phyloP scores from a whole-genome alignment of 2,113 vertebrate species.

The Prochilodus magdalenae region DNA sequence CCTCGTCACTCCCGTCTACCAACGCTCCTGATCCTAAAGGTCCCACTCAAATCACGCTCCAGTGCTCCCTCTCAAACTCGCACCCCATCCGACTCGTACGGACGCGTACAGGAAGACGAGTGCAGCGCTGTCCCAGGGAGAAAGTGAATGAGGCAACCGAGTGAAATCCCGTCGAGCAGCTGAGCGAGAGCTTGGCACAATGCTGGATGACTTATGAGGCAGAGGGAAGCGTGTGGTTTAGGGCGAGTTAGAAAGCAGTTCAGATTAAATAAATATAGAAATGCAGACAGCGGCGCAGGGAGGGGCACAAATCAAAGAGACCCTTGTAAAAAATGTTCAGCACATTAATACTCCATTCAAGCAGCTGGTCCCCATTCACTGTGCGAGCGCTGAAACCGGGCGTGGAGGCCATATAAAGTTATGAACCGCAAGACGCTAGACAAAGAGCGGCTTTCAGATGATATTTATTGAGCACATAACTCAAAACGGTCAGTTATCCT shows the following conservation, averaged over 20 bases:
- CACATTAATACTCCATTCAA: slow-evolving; percentile 53
- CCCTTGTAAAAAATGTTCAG: slow-evolving; percentile 43
- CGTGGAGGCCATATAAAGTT: slow-evolving; percentile 47
- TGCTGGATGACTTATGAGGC: slow-evolving; percentile 25
- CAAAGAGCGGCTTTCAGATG: slow-evolving; percentile 41
- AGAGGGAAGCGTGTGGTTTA: slow-evolving; percentile 42
- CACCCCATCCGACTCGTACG: too few relatives aligned
- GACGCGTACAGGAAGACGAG: not conserved
- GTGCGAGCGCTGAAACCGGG: slow-evolving; percentile 42
- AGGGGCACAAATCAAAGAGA: slow-evolving; percentile 49
- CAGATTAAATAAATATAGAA: slow-evolving; percentile 51
- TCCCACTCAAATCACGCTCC: too few relatives aligned
- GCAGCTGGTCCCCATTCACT: slow-evolving; percentile 52
- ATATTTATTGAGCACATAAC: not conserved
- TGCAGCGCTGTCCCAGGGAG: not conserved
- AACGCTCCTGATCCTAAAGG: too few relatives aligned
- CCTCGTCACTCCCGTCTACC: too few relatives aligned
- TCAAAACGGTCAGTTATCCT: not conserved
- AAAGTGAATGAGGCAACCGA: slow-evolving; percentile 10
- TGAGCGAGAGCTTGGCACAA: not conserved
- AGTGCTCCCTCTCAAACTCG: too few relatives aligned
- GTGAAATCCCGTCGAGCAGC: not conserved
- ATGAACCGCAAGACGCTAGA: slow-evolving; percentile 32
- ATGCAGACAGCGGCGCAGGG: slow-evolving; percentile 26
- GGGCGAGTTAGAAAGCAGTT: slow-evolving; percentile 38